Conservation (phyloP, 1,140 invertebrate genomes). For the Drosophila busckii region DNA sequence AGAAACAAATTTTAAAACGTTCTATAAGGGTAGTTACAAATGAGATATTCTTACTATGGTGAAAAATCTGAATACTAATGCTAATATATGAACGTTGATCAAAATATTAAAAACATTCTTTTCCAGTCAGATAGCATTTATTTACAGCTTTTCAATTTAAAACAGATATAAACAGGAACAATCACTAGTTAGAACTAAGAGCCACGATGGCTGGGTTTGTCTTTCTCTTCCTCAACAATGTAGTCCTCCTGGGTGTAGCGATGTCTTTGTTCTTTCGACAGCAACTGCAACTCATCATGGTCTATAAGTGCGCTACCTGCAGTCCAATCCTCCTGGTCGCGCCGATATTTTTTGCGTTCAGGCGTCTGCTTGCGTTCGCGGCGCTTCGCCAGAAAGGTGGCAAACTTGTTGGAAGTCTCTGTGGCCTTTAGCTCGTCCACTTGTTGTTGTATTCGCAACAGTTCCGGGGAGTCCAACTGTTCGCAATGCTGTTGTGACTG, state of each 20-base stretch:
- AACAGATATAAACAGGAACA: neutral
- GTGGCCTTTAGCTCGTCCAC: neutral
- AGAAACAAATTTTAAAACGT: too few species aligned
- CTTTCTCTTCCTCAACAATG: constrained; percentile 20
- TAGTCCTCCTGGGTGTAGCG: constrained; percentile 25
- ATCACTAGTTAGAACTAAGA: too few species aligned
- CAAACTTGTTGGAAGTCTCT: constrained; percentile 21
- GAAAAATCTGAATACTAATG: too few species aligned
- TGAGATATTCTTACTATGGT: too few species aligned
- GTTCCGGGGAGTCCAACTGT: neutral
- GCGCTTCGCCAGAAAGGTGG: constrained; percentile 40
- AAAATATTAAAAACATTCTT: too few species aligned
- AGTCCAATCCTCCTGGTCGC: constrained; percentile 2
- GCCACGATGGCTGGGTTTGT: neutral
- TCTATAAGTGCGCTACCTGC: neutral
- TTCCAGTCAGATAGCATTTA: too few species aligned
- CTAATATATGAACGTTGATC: too few species aligned
- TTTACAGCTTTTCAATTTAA: too few species aligned
- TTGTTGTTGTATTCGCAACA: constrained; percentile 13
- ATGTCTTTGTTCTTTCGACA: constrained; percentile 4
- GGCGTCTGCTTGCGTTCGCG: constrained; percentile 41
- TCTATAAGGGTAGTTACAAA: too few species aligned
- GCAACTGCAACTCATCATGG: constrained; percentile 4
- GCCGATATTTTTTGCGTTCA: constrained; percentile 43
- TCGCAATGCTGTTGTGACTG: neutral